These are phyloP conservation scores for Pteropus alecto DNA, from an alignment of 2,113 vertebrate species.

Conservation along the genomic window DNA sequence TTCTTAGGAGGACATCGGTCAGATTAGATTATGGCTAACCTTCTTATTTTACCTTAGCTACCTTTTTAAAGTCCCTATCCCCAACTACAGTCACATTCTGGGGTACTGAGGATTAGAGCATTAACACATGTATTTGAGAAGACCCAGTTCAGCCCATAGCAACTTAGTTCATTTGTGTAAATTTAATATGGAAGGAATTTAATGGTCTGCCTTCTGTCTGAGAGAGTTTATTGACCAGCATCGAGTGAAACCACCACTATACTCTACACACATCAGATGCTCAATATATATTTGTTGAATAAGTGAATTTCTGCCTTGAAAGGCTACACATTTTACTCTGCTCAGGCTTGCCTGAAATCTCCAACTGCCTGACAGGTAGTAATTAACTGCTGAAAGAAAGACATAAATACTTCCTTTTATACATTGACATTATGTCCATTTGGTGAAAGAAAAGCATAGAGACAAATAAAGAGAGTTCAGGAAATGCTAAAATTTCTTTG, in stretches of 20 bases:
- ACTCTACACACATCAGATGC: not conserved
- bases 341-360: conserved; percentile 23
- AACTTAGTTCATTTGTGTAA: not conserved
- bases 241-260: fast-evolving
- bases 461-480: conserved; percentile 54
- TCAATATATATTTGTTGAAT: not conserved
- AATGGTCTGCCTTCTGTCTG: not conserved
- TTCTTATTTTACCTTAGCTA: too few species aligned
- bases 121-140: not conserved
- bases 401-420: conserved; percentile 65
- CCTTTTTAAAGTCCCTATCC: not conserved
- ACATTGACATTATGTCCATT: conserved; percentile 61
- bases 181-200: not conserved
- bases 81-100: not conserved
- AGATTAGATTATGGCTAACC: not conserved
- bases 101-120: too few species aligned
- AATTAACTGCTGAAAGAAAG: conserved; percentile 69
- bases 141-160: not conserved
- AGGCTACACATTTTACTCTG: not conserved
- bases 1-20: not conserved
- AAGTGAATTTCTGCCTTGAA: conserved; percentile 22
- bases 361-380: conserved; percentile 59
- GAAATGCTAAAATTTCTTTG: conserved; percentile 66
- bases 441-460: conserved; percentile 48
- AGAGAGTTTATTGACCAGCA: not conserved